Evolutionary conservation across 2,888 invertebrate genomes (phyloP), one percentile per base, ranked within the genome.

Genomic region (Cheilosia urbana): DNA sequence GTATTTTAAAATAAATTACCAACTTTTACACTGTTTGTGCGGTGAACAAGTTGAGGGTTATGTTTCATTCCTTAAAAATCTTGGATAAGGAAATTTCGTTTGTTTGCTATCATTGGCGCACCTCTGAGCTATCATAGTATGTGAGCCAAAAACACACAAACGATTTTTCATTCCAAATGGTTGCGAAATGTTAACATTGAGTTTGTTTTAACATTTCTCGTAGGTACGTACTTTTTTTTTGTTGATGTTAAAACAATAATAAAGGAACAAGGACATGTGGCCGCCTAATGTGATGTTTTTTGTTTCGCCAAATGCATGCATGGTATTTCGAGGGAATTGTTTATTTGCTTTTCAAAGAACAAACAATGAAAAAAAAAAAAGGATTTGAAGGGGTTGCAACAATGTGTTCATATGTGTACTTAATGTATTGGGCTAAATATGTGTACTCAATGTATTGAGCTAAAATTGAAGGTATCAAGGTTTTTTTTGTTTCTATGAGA

Each of bases 101-200:
- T 42, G 24, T 42, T 42, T 42, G 24, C 37, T 7, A 24, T 40
- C 7, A 21, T 42, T 60, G n/a, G 37, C 24, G 21, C 21, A 58
- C 42, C 40, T 40, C 24, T 40, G 2, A 15, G 2, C 3, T 1
- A 21, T 7, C 37, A 40, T n/a, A n/a, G 42, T 40, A 42, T 60
- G 60, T 42, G 19, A 24, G n/a, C 60, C 24, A 58, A 21, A 21
- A 42, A 9, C 24, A 34, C 0, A 60, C 3, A 60, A 58, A 40
- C 13, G 40, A 40, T 40, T 58, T 21, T 58, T 40, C 58, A 40
- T 24, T 40, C 40, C 53, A 53, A n/a, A 53, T 53, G 40, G 40
- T 27, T 53, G 24, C 53, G 17, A 53, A 53, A 27, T 42, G 66
- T 42, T 66, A 53, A 15, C 53, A 66, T 55, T 42, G 11, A 24